phyloP scores from a whole-genome alignment of 2,888 invertebrate species.

The Noctua fimbriata region DNA sequence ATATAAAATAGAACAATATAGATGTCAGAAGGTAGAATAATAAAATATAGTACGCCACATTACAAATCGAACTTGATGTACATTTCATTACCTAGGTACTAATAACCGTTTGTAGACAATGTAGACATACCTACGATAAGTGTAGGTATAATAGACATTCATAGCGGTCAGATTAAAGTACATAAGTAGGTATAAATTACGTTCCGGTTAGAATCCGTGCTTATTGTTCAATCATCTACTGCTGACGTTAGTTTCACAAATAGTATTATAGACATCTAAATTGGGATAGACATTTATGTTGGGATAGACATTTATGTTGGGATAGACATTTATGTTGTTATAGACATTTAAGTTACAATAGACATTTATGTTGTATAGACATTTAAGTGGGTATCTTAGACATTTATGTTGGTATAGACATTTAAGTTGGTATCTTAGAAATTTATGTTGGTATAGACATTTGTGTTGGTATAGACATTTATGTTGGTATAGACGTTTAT shows the following conservation, averaged over 20 bases:
- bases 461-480: not conserved
- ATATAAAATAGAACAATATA: slow-evolving; percentile 1
- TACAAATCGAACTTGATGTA: not conserved
- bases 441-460: not conserved
- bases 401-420: not conserved
- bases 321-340: not conserved
- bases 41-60: slow-evolving; percentile 12
- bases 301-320: not conserved
- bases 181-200: not conserved
- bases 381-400: not conserved
- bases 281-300: not conserved
- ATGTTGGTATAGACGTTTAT: not conserved
- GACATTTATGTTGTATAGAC: not conserved
- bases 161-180: not conserved
- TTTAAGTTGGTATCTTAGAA: not conserved
- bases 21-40: not conserved
- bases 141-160: slow-evolving; percentile 2
- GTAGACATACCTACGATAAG: not conserved
- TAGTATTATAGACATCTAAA: slow-evolving; percentile 9
- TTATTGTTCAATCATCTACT: slow-evolving; percentile 12
- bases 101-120: too few relatives aligned
- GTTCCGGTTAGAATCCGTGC: slow-evolving; percentile 18
- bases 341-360: not conserved
- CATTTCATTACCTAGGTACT: too few relatives aligned
- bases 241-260: slow-evolving; percentile 1